Evolutionary conservation across 2,113 vertebrate species (phyloP).

Genomic region (Aleadryas rufinucha): DNA sequence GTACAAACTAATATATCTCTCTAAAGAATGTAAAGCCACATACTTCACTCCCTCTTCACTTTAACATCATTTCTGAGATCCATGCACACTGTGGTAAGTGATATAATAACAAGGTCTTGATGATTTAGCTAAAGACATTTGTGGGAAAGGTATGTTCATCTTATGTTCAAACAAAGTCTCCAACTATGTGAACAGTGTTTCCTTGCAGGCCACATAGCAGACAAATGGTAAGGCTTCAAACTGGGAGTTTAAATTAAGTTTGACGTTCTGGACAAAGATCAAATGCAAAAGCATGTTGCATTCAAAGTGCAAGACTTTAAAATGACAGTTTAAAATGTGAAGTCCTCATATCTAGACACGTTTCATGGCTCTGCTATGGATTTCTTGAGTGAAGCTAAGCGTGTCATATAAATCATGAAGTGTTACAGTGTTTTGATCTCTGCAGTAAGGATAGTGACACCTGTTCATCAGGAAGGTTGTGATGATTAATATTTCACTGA

Average conservation of each 20-base stretch:
- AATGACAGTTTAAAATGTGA: not conserved
- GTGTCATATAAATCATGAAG: not conserved
- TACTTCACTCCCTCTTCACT: slow-evolving; percentile 14
- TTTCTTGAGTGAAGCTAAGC: not conserved
- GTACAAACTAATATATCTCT: not conserved
- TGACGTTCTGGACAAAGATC: slow-evolving; percentile 10
- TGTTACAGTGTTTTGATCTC: not conserved
- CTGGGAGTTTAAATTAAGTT: not conserved
- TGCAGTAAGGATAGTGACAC: not conserved
- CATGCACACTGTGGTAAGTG: not conserved
- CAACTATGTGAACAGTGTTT: not conserved
- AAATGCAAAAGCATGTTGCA: not conserved
- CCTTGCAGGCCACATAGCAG: not conserved
- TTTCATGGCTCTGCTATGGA: not conserved
- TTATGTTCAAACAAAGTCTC: not conserved
- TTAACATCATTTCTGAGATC: slow-evolving; percentile 23
- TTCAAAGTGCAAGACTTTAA: not conserved
- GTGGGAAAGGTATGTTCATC: not conserved
- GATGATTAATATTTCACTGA: not conserved
- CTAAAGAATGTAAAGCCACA: slow-evolving; percentile 16
- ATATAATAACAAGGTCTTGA: slow-evolving; percentile 16
- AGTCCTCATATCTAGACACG: not conserved
- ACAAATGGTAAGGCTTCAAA: not conserved
- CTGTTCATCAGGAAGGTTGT: not conserved
- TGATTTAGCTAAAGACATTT: slow-evolving; percentile 15